Conservation (phyloP, 1,140 invertebrate species). For the Colletes gigas region DNA sequence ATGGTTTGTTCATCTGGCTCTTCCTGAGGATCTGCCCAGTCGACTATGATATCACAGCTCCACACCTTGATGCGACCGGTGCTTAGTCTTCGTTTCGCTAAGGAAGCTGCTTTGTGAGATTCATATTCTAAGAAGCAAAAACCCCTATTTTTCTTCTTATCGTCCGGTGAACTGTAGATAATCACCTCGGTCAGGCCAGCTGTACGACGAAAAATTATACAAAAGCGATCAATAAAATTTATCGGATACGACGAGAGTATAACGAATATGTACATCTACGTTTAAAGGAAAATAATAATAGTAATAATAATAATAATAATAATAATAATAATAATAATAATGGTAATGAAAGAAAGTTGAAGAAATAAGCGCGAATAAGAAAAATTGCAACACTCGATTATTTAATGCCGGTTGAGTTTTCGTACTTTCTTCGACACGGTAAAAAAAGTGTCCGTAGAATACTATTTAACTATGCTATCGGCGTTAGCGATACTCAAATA, state of each 20-base stretch:
- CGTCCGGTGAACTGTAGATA: conserved; percentile 99
- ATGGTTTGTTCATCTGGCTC: conserved; percentile 99
- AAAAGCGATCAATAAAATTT: conserved; percentile 60
- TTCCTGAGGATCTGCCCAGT: conserved; percentile 99
- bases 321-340: background rate
- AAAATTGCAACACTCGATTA: background rate
- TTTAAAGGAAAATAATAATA: conserved; percentile 28
- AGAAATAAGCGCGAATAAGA: background rate
- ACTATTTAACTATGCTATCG: background rate
- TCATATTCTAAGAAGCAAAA: conserved; percentile 99
- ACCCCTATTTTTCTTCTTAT: conserved; percentile 99
- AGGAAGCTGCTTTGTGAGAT: conserved; percentile 98
- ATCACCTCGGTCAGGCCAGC: conserved; percentile 99
- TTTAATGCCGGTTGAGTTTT: background rate
- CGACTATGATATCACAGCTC: conserved; percentile 99
- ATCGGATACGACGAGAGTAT: background rate
- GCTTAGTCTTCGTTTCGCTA: conserved; percentile 96
- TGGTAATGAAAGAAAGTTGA: background rate
- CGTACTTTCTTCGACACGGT: background rate
- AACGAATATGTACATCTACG: conserved; percentile 17
- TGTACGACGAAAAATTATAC: conserved; percentile 81
- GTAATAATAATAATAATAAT: conserved; percentile 28
- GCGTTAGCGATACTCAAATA: background rate
- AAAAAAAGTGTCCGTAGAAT: conserved; percentile 1
- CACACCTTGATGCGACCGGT: conserved; percentile 97